Evolutionary conservation across 2,888 invertebrate genomes (phyloP), one percentile per base, ranked within the genome.

Genomic region (Lamellibrachia columna): DNA sequence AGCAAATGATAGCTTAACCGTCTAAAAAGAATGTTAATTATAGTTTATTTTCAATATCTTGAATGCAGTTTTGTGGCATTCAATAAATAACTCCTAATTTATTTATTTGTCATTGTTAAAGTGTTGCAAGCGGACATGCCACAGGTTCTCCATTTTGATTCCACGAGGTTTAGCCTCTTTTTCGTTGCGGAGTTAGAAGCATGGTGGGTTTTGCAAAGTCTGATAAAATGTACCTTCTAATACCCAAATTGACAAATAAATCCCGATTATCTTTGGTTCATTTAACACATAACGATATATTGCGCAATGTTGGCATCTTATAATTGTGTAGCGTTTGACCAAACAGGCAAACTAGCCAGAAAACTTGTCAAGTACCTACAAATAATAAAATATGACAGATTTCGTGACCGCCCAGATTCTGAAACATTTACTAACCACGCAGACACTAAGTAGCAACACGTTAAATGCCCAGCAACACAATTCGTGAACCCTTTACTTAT

Each of bases 111-210:
- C 15, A 6, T 75, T n/a, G n/a, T 75, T 3, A 15, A 75, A 75
- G 15, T 75, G 75, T 75, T 75, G 22, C n/a, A 75, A 75, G 75
- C 22, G 75, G 75, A 75, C 75, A 6, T 75, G 22, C 75, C 75
- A 75, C 75, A 75, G 75, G 91, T 53, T 58, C 40, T 91, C 91
- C 91, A 91, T 91, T 53, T 91, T 91, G 91, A 91, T 55, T 53
- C 53, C 58, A 52, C 53, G 40, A 55, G 53, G 53, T 53, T 53
- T 52, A 55, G 91, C 91, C 91, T 91, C 91, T 91, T 91, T 91
- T 91, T 91, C 91, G 58, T 91, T 55, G 91, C 55, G 91, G 58
- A 91, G 52, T 53, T 11, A 40, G n/a, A 53, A 53, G 91, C 91
- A 91, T 91, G 91, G 91, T 91, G 58, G 9, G 53, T 91, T 55